Evolutionary conservation across 1,140 invertebrate species (phyloP), one percentile per base, ranked within the genome.

Genomic region (Papilio helenus): DNA sequence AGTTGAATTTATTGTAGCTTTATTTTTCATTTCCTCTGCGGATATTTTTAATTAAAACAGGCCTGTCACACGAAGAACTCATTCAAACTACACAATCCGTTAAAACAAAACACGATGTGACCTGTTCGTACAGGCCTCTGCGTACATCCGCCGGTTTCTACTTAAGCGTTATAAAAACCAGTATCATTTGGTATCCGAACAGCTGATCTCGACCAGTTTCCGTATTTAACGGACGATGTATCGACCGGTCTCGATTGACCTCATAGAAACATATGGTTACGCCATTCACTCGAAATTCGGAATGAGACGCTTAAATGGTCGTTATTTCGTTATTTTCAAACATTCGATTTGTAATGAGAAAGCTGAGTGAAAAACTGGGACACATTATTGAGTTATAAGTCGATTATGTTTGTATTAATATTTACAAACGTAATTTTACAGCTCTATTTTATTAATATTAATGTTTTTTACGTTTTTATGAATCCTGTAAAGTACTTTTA

Each of bases 241-340:
- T 8, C 72, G 72, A 74, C 72, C 72, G 72, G 72, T 74, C 44
- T 16, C 23, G 44, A 74, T 74, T 74, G 72, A 74, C 72, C 72
- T 74, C 72, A 74, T 74, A 74, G 72, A 74, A 49, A 74, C 72
- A 74, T 74, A 74, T 74, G 72, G 72, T 74, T 74, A 74, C 72
- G 44, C 72, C 72, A 74, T 74, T 49, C 39, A 51, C 14, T 46
- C 42, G 42, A 74, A 10, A 49, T 49, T 49, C 72, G 20, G 72
- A 51, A 74, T 74, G 72, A 8, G 8, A 18, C 5, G 61, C 23
- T 26, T 68, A 68, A 68, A 68, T 0, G 20, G 7, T 44, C 72
- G 72, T 74, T 74, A 49, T 49, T 49, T 74, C 72, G 72, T 74
- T 74, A 74, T 18, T 20, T 74, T 74, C 44, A 49, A 74, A 74